phyloP scores from a whole-genome alignment of 2,113 vertebrate genomes.

The Pluvianellus socialis region DNA sequence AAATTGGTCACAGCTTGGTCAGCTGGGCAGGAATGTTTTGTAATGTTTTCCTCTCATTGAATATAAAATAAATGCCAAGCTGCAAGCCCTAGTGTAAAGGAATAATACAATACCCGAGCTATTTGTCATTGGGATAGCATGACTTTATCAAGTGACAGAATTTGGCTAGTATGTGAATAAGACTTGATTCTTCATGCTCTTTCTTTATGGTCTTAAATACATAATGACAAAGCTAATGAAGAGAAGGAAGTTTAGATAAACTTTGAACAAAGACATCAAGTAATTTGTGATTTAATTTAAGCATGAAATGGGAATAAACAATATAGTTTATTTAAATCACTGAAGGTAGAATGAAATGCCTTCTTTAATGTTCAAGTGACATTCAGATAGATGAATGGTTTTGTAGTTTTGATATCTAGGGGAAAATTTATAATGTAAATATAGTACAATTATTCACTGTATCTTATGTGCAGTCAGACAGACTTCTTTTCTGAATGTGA shows the following conservation, averaged over 20 bases:
- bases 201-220: neutral
- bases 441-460: neutral
- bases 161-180: neutral
- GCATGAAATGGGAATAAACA: neutral
- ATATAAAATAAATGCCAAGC: slow-evolving; percentile 20
- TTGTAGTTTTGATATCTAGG: neutral
- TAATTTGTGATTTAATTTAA: neutral
- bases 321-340: neutral
- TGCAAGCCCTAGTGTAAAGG: neutral
- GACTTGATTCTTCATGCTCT: neutral
- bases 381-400: neutral
- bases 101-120: neutral
- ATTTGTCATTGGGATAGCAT: neutral
- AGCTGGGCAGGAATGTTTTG: neutral
- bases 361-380: neutral
- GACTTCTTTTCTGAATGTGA: neutral
- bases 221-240: neutral
- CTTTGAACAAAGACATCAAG: neutral
- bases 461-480: neutral
- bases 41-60: neutral
- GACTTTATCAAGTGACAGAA: neutral
- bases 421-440: neutral
- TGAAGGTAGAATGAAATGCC: neutral
- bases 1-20: neutral
- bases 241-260: neutral